Evolutionary conservation across 1,140 invertebrate species (phyloP).

Genomic region (Vollenhovia emeryi): DNA sequence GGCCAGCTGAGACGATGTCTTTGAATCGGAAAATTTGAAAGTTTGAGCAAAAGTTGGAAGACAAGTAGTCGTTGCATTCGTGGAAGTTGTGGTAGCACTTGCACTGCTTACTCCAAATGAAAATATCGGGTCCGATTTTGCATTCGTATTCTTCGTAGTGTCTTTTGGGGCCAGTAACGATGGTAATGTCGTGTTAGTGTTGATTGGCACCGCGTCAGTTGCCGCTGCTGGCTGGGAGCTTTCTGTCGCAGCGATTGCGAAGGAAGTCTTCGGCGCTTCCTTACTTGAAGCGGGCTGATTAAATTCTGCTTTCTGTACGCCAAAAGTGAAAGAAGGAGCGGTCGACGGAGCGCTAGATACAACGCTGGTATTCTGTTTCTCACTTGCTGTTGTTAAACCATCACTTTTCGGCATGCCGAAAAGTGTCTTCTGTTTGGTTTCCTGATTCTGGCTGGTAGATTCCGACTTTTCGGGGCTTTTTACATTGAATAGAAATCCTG

Average conservation of each 20-base stretch:
- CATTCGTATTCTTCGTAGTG: constrained; percentile 18
- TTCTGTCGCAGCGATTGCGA: neutral
- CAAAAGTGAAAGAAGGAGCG: constrained; percentile 56
- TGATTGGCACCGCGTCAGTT: neutral
- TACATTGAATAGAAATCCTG: constrained; percentile 32
- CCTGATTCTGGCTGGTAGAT: neutral
- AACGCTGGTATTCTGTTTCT: constrained; percentile 37
- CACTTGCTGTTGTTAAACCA: constrained; percentile 11
- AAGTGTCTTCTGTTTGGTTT: constrained; percentile 46
- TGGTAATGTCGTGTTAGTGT: neutral
- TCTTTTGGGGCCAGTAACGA: neutral
- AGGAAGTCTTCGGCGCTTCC: neutral
- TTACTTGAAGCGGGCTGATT: constrained; percentile 43
- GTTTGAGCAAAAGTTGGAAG: constrained; percentile 70
- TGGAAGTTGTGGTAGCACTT: constrained; percentile 25
- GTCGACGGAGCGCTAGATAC: constrained; percentile 9
- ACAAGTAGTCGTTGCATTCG: constrained; percentile 63
- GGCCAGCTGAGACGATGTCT: constrained; percentile 37
- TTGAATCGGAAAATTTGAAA: constrained; percentile 71
- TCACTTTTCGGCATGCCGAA: constrained; percentile 78
- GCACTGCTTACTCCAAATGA: constrained; percentile 78
- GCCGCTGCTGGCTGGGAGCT: constrained; percentile 20
- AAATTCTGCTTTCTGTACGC: constrained; percentile 51
- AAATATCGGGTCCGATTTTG: constrained; percentile 73
- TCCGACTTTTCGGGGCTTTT: constrained; percentile 43